phyloP scores from a whole-genome alignment of 2,888 invertebrate species.

The Choristoneura rosaceana region DNA sequence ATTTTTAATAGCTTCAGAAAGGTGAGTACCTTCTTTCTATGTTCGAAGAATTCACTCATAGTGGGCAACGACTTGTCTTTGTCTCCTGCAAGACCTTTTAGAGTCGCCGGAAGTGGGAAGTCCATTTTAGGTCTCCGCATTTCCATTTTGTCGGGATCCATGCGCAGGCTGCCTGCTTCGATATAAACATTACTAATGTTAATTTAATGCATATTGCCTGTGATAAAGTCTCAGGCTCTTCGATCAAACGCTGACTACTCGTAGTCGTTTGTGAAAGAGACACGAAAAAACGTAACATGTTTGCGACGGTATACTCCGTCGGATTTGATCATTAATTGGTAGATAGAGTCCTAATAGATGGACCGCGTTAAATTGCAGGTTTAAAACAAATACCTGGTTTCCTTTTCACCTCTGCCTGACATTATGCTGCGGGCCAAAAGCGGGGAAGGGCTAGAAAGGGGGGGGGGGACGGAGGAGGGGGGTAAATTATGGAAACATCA shows the following conservation, averaged over 20 bases:
- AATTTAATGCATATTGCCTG: slow-evolving; percentile 4
- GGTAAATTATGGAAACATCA: too few relatives aligned
- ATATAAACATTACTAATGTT: not conserved
- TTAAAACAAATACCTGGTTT: too few relatives aligned
- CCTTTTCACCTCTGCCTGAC: too few relatives aligned
- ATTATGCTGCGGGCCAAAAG: too few relatives aligned
- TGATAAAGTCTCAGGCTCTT: not conserved
- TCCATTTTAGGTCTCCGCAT: slow-evolving; percentile 74
- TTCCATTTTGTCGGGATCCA: slow-evolving; percentile 70
- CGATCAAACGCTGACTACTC: not conserved
- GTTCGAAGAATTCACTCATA: slow-evolving; percentile 83
- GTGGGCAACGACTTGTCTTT: slow-evolving; percentile 73
- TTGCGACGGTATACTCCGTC: too few relatives aligned
- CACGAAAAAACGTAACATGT: not conserved
- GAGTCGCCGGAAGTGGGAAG: slow-evolving; percentile 71
- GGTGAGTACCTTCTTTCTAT: slow-evolving; percentile 61
- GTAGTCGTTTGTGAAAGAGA: not conserved
- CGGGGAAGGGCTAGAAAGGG: too few relatives aligned
- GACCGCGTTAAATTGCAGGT: too few relatives aligned
- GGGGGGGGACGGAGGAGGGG: too few relatives aligned
- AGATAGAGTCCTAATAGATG: too few relatives aligned
- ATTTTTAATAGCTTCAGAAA: not conserved
- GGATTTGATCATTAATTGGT: too few relatives aligned
- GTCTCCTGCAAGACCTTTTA: slow-evolving; percentile 65
- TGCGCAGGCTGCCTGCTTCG: slow-evolving; percentile 63